A percentile compares a stretch with the other conserved stretches of the same genome.
phyloP scores from a whole-genome alignment of 2,797 vertebrate genomes.

The Thripadectes ignobilis region DNA sequence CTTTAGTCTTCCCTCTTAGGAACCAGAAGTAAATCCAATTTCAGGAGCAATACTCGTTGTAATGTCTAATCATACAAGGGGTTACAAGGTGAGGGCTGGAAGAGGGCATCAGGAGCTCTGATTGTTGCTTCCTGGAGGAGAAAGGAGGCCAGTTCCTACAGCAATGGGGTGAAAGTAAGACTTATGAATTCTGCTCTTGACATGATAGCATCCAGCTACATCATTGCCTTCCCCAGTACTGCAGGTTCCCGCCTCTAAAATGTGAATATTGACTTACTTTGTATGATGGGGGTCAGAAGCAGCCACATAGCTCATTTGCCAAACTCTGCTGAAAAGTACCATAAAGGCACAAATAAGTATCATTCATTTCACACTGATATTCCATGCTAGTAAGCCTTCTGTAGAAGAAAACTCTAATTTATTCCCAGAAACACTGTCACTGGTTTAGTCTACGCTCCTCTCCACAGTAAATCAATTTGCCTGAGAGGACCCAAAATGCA shows the following conservation, averaged over 20 bases:
- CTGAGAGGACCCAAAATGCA: background rate
- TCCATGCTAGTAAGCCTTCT: background rate
- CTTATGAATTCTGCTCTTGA: background rate
- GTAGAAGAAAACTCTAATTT: background rate
- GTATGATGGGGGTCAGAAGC: background rate
- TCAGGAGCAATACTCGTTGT: background rate
- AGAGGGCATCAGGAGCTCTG: background rate
- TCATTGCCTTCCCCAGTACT: background rate
- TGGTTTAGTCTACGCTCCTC: background rate
- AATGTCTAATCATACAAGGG: background rate
- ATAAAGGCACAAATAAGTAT: background rate
- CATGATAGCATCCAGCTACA: background rate
- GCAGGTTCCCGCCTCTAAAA: background rate
- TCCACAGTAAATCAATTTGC: background rate
- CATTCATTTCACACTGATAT: background rate
- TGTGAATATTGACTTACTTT: background rate
- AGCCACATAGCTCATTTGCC: background rate
- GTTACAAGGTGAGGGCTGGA: background rate
- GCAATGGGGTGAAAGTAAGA: background rate
- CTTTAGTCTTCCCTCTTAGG: background rate
- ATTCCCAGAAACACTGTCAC: background rate
- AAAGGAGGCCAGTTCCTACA: background rate
- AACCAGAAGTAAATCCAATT: background rate
- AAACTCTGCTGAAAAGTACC: background rate
- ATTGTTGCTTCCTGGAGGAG: background rate